Evolutionary conservation across 30 jellyfish, hydroid and myxozoan genomes (phyloP).

Genomic region (Aurelia sp.): DNA sequence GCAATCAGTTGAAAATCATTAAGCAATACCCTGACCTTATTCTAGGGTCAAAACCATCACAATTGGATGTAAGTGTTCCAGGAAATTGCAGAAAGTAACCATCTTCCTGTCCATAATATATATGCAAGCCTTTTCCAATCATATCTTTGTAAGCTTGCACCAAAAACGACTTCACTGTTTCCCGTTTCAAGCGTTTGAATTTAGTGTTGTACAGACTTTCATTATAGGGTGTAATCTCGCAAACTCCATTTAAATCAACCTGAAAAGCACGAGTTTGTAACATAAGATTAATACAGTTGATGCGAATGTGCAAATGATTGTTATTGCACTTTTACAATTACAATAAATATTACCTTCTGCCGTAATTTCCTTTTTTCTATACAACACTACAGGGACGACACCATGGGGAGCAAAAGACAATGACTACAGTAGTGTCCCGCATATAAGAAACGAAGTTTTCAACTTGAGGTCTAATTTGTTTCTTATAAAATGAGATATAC

Average conservation of each 20-base stretch:
- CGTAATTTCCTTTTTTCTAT: no score
- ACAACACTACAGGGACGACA: no score
- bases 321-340: no score
- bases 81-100: constrained; percentile 50
- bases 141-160: constrained; percentile 22
- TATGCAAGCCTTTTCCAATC: constrained; percentile 29
- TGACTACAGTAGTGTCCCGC: no score
- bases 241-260: constrained; percentile 47
- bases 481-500: no score
- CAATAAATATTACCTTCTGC: no score
- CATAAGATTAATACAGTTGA: no score
- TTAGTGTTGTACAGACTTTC: not conserved
- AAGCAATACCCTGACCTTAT: constrained; percentile 1
- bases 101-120: constrained; percentile 54
- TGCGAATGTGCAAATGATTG: no score
- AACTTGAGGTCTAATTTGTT: no score
- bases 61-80: constrained; percentile 1
- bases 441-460: no score
- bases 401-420: no score
- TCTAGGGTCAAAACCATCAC: constrained; percentile 41
- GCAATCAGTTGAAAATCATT: no score
- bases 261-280: not conserved
- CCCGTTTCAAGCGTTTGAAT: constrained; percentile 9
- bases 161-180: constrained; percentile 19
- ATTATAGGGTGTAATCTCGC: constrained; percentile 13